Conservation (phyloP, 2,113 vertebrate species). For the Phylloscopus trochiloides region DNA sequence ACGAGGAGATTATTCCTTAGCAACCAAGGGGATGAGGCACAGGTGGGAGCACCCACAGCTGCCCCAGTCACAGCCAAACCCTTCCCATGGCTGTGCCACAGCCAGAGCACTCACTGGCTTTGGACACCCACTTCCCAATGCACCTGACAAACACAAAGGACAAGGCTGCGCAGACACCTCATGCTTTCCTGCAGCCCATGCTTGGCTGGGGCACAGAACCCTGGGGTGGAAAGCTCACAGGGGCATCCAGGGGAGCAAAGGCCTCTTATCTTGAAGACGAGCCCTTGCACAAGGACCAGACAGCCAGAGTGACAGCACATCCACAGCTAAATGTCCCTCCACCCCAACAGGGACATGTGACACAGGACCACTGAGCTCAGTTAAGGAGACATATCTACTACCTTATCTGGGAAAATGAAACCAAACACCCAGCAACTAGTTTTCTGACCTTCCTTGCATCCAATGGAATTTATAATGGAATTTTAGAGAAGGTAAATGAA, state of each 20-base stretch:
- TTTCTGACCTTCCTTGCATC: neutral
- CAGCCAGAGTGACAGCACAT: neutral
- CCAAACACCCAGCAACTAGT: rapidly evolving
- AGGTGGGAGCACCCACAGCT: neutral
- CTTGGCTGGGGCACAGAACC: neutral
- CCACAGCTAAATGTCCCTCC: too few relatives aligned
- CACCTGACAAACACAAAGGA: rapidly evolving
- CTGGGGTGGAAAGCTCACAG: neutral
- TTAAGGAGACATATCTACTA: neutral
- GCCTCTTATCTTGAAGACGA: neutral
- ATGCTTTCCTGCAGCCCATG: neutral
- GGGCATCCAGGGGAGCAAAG: neutral
- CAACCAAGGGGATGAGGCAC: neutral
- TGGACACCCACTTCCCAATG: rapidly evolving
- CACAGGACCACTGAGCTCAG: neutral
- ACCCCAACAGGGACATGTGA: rapidly evolving
- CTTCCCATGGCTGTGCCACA: neutral
- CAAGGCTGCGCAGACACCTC: neutral
- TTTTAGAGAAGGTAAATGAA: neutral
- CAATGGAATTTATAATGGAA: neutral
- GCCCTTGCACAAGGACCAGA: neutral
- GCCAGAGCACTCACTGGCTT: neutral
- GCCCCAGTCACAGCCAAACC: neutral
- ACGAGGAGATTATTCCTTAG: neutral
- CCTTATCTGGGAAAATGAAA: neutral